A percentile compares a stretch with the other conserved stretches of the same genome.
Conservation (phyloP, 2,797 vertebrate species). For the Menidia menidia region DNA sequence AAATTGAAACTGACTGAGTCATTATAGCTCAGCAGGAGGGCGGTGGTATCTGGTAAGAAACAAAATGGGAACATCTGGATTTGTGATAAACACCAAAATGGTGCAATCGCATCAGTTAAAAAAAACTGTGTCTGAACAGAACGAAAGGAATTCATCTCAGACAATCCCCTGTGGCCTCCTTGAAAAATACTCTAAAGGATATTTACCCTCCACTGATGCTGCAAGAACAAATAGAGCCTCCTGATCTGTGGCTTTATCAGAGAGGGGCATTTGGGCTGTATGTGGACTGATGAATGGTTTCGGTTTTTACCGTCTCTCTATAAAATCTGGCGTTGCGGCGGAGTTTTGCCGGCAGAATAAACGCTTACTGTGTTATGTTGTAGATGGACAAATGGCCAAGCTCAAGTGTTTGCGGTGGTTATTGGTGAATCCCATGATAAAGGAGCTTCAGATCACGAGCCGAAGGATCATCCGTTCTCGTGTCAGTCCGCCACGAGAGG, state of each 20-base stretch:
- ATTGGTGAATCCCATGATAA: constrained; percentile 39
- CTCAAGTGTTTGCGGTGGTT: constrained; percentile 22
- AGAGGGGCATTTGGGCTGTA: background rate
- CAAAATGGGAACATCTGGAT: no score
- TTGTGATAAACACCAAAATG: no score
- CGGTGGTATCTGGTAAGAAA: no score
- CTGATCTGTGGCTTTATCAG: background rate
- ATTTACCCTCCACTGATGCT: no score
- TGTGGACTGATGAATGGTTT: background rate
- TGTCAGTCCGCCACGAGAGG: constrained; percentile 28
- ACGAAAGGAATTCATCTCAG: no score
- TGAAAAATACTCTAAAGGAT: no score
- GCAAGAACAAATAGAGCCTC: no score
- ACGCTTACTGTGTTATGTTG: constrained; percentile 6
- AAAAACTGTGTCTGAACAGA: no score
- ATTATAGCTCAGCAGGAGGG: no score
- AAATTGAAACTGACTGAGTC: no score
- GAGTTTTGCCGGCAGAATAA: background rate
- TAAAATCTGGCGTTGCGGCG: background rate
- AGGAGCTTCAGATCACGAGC: constrained; percentile 16
- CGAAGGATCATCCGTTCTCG: constrained; percentile 43
- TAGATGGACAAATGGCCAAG: constrained; percentile 12
- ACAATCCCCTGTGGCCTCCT: no score
- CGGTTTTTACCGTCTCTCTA: constrained; percentile 4
- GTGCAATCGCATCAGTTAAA: no score